Evolutionary conservation across 2,113 vertebrate species (phyloP).

Genomic region (Sander vitreus): DNA sequence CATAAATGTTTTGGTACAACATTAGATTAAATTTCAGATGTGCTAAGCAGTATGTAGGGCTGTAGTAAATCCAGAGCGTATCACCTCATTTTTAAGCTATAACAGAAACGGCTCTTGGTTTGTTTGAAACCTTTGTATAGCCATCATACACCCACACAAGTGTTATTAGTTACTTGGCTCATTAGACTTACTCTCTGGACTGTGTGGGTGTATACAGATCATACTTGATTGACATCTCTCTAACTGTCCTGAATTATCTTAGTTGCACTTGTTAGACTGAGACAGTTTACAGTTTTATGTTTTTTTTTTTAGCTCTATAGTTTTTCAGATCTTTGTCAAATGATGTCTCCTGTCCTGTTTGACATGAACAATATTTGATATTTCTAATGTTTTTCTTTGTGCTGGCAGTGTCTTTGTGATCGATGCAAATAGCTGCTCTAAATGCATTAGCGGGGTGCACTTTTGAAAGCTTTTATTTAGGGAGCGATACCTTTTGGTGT

Average conservation of each 20-base stretch:
- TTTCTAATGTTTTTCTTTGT: constrained; percentile 5
- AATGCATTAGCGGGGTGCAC: constrained; percentile 5
- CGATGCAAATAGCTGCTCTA: not conserved
- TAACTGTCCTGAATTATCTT: constrained; percentile 23
- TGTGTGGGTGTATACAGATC: constrained; percentile 55
- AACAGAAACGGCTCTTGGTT: constrained; percentile 32
- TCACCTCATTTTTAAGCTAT: constrained; percentile 24
- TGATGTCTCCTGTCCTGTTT: not conserved
- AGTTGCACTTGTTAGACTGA: constrained; percentile 10
- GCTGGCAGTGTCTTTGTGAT: constrained; percentile 1
- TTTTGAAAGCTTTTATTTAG: constrained; percentile 32
- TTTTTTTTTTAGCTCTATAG: not conserved
- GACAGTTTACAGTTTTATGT: constrained; percentile 12
- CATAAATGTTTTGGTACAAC: constrained; percentile 2
- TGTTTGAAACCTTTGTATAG: constrained; percentile 18
- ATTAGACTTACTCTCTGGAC: constrained; percentile 56
- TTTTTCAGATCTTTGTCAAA: not conserved
- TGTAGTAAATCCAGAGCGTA: constrained; percentile 9
- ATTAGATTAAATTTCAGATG: constrained; percentile 10
- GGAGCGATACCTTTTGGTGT: not conserved
- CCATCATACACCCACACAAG: constrained; percentile 50
- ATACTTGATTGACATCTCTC: constrained; percentile 46
- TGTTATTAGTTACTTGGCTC: constrained; percentile 59
- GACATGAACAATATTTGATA: not conserved
- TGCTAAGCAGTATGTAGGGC: not conserved